Base-by-base conservation (phyloP, 2,888 invertebrate genomes). In the Tineola bisselliella region DNA sequence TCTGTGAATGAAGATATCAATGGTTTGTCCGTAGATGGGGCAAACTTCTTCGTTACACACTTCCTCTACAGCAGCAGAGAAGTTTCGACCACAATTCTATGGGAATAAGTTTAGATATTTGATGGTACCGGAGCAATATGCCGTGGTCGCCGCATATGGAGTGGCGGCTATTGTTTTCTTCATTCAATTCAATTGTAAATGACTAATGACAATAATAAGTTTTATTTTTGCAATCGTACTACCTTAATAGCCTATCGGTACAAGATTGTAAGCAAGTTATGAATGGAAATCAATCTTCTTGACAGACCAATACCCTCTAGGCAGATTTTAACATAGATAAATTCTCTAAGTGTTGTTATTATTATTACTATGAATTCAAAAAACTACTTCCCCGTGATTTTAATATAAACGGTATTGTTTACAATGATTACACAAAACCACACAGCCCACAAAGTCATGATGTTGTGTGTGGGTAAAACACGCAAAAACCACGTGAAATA, bases 1-100 rank as follows among this genome's bases (percentile, higher is more conserved):
- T 74, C 66, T 66, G 66, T 82, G 81, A 83, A 84, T 64, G 65
- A 65, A 81, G 74, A 76, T 76, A 80, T 80, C 75, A 82, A 79
- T 77, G 77, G 74, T 52, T 31, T n/a, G 48, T 69, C 70, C 74
- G 75, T 76, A 74, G 74, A 77, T 74, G 77, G 74, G 69, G 68
- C 71, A 72, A 58, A 15, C 12, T 10, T n/a, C 33, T 33, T 25
- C 19, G 54, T 18, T 54, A 54, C 25, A 18, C 54, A 54, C 54
- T 54, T 54, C 54, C 54, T 54, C n/a, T 54, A 25, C 3, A 11
- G 19, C 54, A 54, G 25, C 54, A 12, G 18, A 25, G 54, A 25
- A 54, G 54, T 54, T 54, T 67, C 66, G 65, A 66, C 13, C 38
- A 44, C 30, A 54, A 12, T 25, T 25, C 8, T 25, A 18, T 54